Conservation (phyloP, 2,797 vertebrate species). For the Cichlasoma orientale region DNA sequence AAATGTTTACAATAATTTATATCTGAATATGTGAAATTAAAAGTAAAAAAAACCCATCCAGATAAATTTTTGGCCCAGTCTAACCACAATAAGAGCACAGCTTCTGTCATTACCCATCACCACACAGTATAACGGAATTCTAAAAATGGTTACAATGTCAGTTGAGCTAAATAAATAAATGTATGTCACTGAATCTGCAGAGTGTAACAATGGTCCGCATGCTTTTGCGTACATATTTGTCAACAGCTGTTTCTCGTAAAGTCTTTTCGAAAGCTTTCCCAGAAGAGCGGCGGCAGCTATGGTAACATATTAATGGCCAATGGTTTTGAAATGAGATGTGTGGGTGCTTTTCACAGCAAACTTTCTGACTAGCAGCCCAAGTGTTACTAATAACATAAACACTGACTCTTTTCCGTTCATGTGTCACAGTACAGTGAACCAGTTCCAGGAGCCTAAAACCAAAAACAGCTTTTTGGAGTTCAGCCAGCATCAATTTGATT, state of each 20-base stretch:
- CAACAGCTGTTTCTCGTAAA: neutral
- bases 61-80: too few relatives aligned
- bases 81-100: too few relatives aligned
- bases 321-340: neutral
- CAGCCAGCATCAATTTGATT: neutral
- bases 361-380: neutral
- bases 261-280: neutral
- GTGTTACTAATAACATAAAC: neutral
- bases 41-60: too few relatives aligned
- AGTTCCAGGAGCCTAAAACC: neutral
- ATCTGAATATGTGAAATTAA: too few relatives aligned
- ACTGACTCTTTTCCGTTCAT: neutral
- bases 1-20: too few relatives aligned
- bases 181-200: neutral
- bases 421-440: neutral
- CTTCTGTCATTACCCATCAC: too few relatives aligned
- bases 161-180: neutral
- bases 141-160: too few relatives aligned
- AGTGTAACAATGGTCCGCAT: neutral
- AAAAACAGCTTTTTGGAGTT: neutral
- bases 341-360: neutral
- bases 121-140: too few relatives aligned
- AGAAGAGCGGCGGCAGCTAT: neutral
- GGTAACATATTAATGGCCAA: neutral
- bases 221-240: neutral